Base-by-base conservation (phyloP, 2,797 vertebrate species). In the Prunella strophiata region DNA sequence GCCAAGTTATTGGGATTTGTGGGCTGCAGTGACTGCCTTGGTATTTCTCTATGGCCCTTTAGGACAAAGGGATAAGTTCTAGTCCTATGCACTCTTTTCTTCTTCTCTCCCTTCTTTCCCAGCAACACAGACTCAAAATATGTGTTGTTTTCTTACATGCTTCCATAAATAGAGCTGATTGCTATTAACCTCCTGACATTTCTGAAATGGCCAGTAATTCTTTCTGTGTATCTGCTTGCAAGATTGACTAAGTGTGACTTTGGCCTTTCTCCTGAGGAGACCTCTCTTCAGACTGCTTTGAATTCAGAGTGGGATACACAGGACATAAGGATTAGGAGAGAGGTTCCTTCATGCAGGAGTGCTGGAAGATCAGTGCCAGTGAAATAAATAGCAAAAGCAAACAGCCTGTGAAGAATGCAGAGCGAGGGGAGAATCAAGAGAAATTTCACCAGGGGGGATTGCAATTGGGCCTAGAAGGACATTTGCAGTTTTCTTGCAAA, bases 11-110 rank as follows among this genome's bases (percentile, higher is more conserved):
- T 50, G 48, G 52, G 38, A 54, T 73, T 84, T 88, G 50, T 42
- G 61, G 59, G 34, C 70, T 80, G 29, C 3, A 4, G 38, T 71
- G 45, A 9, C 29, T 85, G 59, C 50, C 74, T 79, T 88, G 59
- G 11, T 94, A 74, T 79, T 86, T 92, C 79, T 90, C 55, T 43
- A 27, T 54, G 83, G 47, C 9, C 43, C 68, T 50, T 67, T 50
- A 87, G 72, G 68, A 83, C 52, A 92, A 91, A 92, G 16, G 45
- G 67, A 52, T 82, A 73, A 63, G 48, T 27, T 92, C 77, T 36
- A 65, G 43, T 48, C 12, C 23, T 91, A 79, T 87, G 11, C 22
- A 67, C 36, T 26, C 30, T 88, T 72, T 76, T 73, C 32, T 75
- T 50, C 51, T 66, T 78, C 32, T 54, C 21, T 58, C 10, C 25